These are phyloP conservation scores for Mythimna pallens DNA, from an alignment of 2,888 invertebrate genomes.

Conservation along the genomic window DNA sequence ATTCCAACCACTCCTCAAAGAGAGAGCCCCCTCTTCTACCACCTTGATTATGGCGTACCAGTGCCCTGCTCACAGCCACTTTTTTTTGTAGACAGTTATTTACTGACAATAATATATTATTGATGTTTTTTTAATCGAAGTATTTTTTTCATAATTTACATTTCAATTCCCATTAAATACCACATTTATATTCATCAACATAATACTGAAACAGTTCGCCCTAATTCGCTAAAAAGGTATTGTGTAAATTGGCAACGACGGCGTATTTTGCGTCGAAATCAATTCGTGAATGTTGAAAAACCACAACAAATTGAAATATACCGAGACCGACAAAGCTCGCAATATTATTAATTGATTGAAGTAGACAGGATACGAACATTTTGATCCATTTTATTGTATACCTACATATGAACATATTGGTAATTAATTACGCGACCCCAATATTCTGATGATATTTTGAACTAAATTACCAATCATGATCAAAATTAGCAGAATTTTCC, in stretches of 20 bases:
- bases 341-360: slow-evolving; percentile 65
- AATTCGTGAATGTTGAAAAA: slow-evolving; percentile 67
- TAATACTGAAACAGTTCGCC: slow-evolving; percentile 48
- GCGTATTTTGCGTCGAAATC: slow-evolving; percentile 61
- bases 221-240: slow-evolving; percentile 62
- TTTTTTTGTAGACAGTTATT: no score
- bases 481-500: not conserved
- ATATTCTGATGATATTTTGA: not conserved
- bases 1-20: no score
- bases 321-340: slow-evolving; percentile 60
- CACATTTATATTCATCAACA: slow-evolving; percentile 43
- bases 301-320: slow-evolving; percentile 70
- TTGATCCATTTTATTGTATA: slow-evolving; percentile 33
- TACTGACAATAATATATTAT: not conserved
- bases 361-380: slow-evolving; percentile 42
- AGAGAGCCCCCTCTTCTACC: no score
- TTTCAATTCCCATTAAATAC: slow-evolving; percentile 7
- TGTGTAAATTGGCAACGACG: slow-evolving; percentile 59
- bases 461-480: not conserved
- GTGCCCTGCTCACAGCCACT: no score
- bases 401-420: not conserved
- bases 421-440: slow-evolving; percentile 2
- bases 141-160: slow-evolving; percentile 3
- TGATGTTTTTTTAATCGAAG: not conserved
- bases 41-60: no score